phyloP scores from a whole-genome alignment of 30 jellyfish, hydroid and myxozoan species.

The Aurelia aurita region DNA sequence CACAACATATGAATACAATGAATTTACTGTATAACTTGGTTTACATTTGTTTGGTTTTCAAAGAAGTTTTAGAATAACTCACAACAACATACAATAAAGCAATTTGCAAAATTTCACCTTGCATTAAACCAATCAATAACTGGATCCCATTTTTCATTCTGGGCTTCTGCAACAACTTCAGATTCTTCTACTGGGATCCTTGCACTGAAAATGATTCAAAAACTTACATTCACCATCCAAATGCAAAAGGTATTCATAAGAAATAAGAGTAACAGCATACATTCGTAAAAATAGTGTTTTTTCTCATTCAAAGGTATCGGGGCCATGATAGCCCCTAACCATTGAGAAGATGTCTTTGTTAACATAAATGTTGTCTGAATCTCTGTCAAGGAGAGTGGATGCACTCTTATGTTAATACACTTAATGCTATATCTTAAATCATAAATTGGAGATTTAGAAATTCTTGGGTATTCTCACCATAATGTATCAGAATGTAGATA shows the following conservation, averaged over 20 bases:
- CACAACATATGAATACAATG: no score
- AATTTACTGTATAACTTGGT: no score
- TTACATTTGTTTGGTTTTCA: no score
- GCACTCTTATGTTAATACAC: no score
- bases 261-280: neutral
- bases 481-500: conserved; percentile 88
- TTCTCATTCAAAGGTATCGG: neutral
- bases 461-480: conserved; percentile 39
- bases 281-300: neutral
- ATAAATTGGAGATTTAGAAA: neutral
- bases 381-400: no score
- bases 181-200: conserved; percentile 72
- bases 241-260: neutral
- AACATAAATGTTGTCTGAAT: no score
- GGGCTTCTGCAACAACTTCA: conserved; percentile 51
- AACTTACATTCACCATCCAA: neutral
- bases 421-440: no score
- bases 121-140: conserved; percentile 79
- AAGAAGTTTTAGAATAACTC: no score
- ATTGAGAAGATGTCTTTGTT: no score
- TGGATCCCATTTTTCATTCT: conserved; percentile 81
- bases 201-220: conserved; percentile 46
- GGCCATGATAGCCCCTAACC: no score
- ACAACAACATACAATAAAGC: no score
- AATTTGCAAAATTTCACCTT: conserved; percentile 26